Conservation (phyloP, 2,113 vertebrate genomes). For the Oreotrochilus melanogaster region DNA sequence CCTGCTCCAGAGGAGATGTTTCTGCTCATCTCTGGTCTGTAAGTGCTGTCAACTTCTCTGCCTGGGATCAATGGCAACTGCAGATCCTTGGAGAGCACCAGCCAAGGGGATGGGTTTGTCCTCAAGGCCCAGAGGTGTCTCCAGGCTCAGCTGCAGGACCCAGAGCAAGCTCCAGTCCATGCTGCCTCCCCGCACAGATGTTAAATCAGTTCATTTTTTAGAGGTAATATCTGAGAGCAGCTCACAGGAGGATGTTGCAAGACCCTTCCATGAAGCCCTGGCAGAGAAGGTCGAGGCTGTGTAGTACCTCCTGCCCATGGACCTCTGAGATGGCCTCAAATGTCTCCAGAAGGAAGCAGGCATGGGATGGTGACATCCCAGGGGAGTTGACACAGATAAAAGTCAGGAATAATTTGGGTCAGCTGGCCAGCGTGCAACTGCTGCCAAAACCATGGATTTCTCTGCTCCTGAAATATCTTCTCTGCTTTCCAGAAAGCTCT, state of each 20-base stretch:
- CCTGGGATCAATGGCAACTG: not conserved
- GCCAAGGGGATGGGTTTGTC: accelerated
- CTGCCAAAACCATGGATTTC: not conserved
- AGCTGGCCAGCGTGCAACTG: not conserved
- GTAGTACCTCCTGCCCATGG: not conserved
- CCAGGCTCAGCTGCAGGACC: not conserved
- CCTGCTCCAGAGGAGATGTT: not conserved
- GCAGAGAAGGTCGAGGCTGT: accelerated
- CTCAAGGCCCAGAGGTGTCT: not conserved
- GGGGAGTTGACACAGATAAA: not conserved
- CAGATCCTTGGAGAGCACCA: not conserved
- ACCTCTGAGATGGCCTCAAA: not conserved
- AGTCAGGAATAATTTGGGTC: not conserved
- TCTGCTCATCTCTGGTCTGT: not conserved
- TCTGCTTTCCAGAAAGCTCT: not conserved
- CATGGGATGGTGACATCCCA: not conserved
- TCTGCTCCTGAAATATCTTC: not conserved
- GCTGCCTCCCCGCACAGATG: not conserved
- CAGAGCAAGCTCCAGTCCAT: not conserved
- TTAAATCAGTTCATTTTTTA: not conserved
- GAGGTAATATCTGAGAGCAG: not conserved
- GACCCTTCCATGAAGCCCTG: not conserved
- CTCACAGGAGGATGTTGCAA: accelerated
- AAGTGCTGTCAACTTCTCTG: not conserved
- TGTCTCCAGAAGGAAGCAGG: not conserved